These are phyloP conservation scores for Melinaea marsaeus DNA, from an alignment of 2,888 invertebrate genomes.

Conservation along the genomic window DNA sequence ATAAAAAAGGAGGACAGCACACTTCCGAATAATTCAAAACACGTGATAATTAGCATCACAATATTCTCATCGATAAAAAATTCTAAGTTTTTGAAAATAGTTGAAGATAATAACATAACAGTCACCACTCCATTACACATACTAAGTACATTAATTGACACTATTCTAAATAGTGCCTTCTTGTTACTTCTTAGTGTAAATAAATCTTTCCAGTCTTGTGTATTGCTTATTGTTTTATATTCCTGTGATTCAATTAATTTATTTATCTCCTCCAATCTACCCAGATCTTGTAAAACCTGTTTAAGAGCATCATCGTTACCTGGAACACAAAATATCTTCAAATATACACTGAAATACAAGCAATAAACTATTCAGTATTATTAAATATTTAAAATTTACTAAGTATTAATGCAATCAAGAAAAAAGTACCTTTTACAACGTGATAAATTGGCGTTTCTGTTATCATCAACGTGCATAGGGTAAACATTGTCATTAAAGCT, in stretches of 20 bases:
- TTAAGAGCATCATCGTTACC: constrained; percentile 39
- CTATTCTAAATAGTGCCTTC: constrained; percentile 44
- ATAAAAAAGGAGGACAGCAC: constrained; percentile 19
- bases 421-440: constrained; percentile 39
- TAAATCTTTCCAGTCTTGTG: constrained; percentile 42
- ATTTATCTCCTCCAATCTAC: constrained; percentile 44
- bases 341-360: constrained; percentile 14
- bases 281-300: constrained; percentile 37
- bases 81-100: constrained; percentile 26
- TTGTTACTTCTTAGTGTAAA: constrained; percentile 43
- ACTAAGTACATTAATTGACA: constrained; percentile 38
- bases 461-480: constrained; percentile 34
- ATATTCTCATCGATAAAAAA: constrained; percentile 22
- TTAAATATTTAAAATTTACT: not conserved
- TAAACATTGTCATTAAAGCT: constrained; percentile 31
- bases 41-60: constrained; percentile 25
- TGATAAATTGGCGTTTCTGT: constrained; percentile 49
- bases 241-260: constrained; percentile 30
- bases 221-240: constrained; percentile 27
- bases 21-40: constrained; percentile 23
- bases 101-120: constrained; percentile 24
- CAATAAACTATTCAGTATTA: not conserved
- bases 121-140: constrained; percentile 22
- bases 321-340: constrained; percentile 25
- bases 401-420: not conserved